Evolutionary conservation across 1,140 invertebrate species (phyloP), one percentile per base, ranked within the genome.

Genomic region (Archegozetes longisetosus): DNA sequence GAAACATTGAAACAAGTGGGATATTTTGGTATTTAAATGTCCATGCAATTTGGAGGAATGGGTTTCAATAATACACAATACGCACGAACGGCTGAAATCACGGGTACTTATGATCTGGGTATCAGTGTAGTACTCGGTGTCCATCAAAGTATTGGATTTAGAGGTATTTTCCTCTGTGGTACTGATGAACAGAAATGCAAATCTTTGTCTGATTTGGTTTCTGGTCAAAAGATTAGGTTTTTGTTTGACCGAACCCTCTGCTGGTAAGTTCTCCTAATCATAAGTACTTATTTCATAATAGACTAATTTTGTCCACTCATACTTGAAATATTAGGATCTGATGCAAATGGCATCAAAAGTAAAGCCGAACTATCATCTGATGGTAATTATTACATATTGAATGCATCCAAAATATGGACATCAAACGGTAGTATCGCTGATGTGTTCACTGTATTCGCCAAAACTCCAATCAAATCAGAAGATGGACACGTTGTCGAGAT

Each of bases 381-480:
- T 64, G 67, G 65, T 57, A 68, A 65, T 55, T 61, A 67, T 56
- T 70, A 61, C 68, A 79, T 96, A 61, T 73, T 99, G 0, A 98
- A 98, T 77, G 96, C 95, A 20, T 89, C 85, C 62, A 98, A 98
- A 78, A 92, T 98, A 68, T 99, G 93, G 93, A 99, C 99, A 67
- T 93, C 88, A 66, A 99, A 99, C 75, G 96, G 95, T 53, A 93
- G 94, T 32, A 75, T 95, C 65, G 94, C 95, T n/a, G 86, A 98
- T 68, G 80, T 98, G 40, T 90, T 98, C 79, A 99, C 96, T 1
- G 94, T 99, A 0, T 99, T 99, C 78, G 95, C 94, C 23, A 64
- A 68, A 73, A 78, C 75, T 55, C 73, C 73, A 56, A 71, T 76
- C 17, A 73, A 71, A 61, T 72, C 75, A 62, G 65, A 69, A 53